Percentiles rank a stretch among this genome's conserved stretches.
Evolutionary conservation across 2,113 vertebrate species (phyloP).

Genomic region (Gymnobelideus leadbeateri): DNA sequence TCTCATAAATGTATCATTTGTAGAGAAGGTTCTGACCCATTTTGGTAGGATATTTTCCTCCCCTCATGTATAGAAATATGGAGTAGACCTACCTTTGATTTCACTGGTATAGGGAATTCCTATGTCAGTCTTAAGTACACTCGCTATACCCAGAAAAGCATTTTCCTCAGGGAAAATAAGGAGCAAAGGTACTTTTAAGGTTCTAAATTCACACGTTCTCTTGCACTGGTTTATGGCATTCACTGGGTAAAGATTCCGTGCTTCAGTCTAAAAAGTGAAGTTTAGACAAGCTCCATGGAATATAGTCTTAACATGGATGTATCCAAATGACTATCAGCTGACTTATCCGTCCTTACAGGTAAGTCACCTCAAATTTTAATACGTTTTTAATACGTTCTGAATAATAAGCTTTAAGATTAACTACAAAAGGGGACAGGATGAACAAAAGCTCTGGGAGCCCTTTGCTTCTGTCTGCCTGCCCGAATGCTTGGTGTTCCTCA

Average conservation of each 20-base stretch:
- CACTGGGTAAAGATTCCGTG: background rate
- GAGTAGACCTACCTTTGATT: background rate
- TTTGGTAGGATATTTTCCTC: background rate
- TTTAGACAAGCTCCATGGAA: background rate
- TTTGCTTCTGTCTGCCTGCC: background rate
- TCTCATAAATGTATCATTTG: background rate
- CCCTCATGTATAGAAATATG: background rate
- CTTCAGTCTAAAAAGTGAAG: background rate
- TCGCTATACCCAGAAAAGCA: background rate
- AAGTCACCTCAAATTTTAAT: too few relatives aligned
- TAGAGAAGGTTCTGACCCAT: background rate
- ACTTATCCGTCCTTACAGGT: background rate
- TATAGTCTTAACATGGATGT: background rate
- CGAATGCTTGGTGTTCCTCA: background rate
- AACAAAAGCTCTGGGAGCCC: background rate
- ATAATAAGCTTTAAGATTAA: background rate
- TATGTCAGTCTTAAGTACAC: background rate
- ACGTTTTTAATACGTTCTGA: too few relatives aligned
- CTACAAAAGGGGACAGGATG: background rate
- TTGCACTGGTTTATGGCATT: background rate
- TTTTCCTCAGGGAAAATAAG: background rate
- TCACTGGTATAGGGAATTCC: background rate
- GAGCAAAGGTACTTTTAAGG: background rate
- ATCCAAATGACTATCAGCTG: slow-evolving; percentile 6
- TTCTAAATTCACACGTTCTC: background rate